Percentiles rank a stretch among this genome's conserved stretches.
phyloP scores from a whole-genome alignment of 2,113 vertebrate species.

The Macroglossus sobrinus region DNA sequence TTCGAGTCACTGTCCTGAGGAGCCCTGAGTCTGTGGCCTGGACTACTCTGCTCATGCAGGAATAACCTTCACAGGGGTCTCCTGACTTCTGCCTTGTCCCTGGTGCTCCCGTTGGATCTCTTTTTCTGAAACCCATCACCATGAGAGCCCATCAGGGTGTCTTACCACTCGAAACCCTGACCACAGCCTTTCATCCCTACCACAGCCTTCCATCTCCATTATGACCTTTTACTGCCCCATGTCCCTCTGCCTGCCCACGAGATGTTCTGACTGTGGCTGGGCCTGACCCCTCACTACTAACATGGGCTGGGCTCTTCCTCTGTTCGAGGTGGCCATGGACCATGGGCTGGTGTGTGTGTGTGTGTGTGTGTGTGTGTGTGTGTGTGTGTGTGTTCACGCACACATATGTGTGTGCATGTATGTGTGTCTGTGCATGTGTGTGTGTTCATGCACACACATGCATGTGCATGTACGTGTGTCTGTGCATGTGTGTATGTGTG shows the following conservation, averaged over 20 bases:
- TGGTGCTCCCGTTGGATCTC: background rate
- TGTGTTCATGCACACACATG: no score
- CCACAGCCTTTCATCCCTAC: background rate
- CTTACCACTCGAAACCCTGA: background rate
- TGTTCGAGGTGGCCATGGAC: background rate
- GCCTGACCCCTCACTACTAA: background rate
- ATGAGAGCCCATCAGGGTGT: background rate
- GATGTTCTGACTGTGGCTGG: background rate
- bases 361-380: background rate
- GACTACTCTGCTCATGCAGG: background rate
- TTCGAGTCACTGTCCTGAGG: background rate
- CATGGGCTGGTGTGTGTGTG: background rate
- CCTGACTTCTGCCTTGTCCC: background rate
- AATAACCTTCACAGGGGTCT: background rate
- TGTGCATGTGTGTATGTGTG: accelerated
- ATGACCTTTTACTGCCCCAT: background rate
- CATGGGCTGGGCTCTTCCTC: background rate
- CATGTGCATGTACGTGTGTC: background rate
- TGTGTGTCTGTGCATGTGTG: no score
- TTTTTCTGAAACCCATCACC: background rate
- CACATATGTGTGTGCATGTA: background rate
- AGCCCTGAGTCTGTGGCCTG: background rate
- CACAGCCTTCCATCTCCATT: background rate
- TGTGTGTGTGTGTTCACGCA: background rate
- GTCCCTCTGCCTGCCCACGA: background rate